These are phyloP conservation scores for Chloromyia formosa DNA, from an alignment of 2,888 invertebrate species.

Conservation along the genomic window DNA sequence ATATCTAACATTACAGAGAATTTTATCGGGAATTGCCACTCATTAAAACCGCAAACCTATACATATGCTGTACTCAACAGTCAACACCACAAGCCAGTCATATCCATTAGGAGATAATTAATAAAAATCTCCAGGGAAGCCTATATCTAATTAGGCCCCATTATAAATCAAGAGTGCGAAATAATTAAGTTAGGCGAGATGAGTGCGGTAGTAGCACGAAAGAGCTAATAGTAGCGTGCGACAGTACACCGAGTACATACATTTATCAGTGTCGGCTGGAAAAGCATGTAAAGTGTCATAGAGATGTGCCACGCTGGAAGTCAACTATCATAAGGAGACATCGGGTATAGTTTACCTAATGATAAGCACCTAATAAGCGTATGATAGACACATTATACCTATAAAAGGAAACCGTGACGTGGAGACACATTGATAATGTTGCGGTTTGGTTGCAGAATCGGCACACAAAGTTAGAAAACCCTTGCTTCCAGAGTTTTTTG, in stretches of 20 bases:
- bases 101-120: constrained; percentile 43
- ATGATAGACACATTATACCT: too few species aligned
- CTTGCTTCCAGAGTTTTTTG: background rate
- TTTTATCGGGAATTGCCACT: constrained; percentile 13
- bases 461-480: background rate
- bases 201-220: background rate
- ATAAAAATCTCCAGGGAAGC: constrained; percentile 41
- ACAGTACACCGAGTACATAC: background rate
- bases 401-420: too few species aligned
- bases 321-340: too few species aligned
- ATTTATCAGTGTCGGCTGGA: background rate
- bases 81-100: too few species aligned
- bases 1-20: background rate
- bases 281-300: background rate
- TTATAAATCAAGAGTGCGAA: constrained; percentile 43
- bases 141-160: constrained; percentile 43
- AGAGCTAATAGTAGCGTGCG: background rate
- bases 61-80: constrained; percentile 31
- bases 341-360: background rate
- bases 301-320: too few species aligned
- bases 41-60: constrained; percentile 25
- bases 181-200: constrained; percentile 35
- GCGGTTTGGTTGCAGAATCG: too few species aligned
- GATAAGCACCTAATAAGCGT: constrained; percentile 30
- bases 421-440: too few species aligned